These are phyloP conservation scores for Orius laevigatus DNA, from an alignment of 1,140 invertebrate species.

Conservation along the genomic window DNA sequence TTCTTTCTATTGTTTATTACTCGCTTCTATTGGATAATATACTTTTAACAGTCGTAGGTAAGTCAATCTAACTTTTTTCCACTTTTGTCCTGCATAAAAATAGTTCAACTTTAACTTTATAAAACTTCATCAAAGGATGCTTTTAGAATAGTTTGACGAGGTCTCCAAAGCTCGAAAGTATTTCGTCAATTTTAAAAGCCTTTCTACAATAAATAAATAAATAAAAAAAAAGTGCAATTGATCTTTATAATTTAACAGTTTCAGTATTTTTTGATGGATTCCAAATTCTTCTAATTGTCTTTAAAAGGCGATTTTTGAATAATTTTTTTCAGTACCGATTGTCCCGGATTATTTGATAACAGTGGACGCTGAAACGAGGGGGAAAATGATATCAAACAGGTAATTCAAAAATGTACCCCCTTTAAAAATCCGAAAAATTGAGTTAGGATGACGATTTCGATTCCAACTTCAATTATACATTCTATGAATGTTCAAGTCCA, in stretches of 20 bases:
- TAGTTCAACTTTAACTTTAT: too few species aligned
- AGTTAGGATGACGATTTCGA: background rate
- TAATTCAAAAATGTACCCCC: background rate
- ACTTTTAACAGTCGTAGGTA: slow-evolving; percentile 59
- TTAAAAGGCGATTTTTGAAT: too few species aligned
- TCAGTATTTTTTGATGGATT: background rate
- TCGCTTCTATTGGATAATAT: slow-evolving; percentile 51
- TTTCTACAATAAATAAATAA: background rate
- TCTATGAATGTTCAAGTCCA: background rate
- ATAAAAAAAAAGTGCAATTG: background rate
- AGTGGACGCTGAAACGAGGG: slow-evolving; percentile 26
- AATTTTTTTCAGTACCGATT: slow-evolving; percentile 63
- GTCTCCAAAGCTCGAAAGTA: too few species aligned
- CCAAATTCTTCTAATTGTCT: too few species aligned
- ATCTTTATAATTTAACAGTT: background rate
- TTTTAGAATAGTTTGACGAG: too few species aligned
- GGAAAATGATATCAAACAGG: slow-evolving; percentile 4
- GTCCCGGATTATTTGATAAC: slow-evolving; percentile 61
- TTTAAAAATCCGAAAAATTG: background rate
- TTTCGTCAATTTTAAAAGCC: too few species aligned
- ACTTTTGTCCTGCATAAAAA: too few species aligned
- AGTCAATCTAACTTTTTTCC: too few species aligned
- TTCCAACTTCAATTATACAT: background rate
- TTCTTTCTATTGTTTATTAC: slow-evolving; percentile 18
- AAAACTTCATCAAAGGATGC: too few species aligned